Conservation (phyloP, 2,113 vertebrate species). For the Platycercus adscitus region DNA sequence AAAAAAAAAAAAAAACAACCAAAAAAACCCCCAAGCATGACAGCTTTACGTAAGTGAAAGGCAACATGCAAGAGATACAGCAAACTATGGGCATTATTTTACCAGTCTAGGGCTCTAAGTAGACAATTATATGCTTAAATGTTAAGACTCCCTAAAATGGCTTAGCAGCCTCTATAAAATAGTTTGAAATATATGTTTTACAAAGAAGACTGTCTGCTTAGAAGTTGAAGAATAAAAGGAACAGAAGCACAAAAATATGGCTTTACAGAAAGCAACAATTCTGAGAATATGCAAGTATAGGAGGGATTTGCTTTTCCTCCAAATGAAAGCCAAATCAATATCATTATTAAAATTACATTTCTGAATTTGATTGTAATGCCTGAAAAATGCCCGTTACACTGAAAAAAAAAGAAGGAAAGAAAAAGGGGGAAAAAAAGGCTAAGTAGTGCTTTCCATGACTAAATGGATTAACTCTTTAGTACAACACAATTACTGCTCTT, state of each 20-base stretch:
- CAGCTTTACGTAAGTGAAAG: background rate
- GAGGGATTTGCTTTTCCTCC: background rate
- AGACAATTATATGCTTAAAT: background rate
- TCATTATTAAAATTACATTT: slow-evolving; percentile 36
- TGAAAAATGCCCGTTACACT: slow-evolving; percentile 53
- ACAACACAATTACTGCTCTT: slow-evolving; percentile 80
- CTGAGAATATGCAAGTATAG: background rate
- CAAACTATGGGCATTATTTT: background rate
- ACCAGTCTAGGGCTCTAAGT: background rate
- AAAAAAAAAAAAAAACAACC: background rate
- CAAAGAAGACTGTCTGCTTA: background rate
- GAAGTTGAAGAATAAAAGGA: slow-evolving; percentile 29
- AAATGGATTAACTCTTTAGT: slow-evolving; percentile 86
- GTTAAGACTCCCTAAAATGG: slow-evolving; percentile 26
- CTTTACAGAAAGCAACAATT: accelerated
- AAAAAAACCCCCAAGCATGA: background rate
- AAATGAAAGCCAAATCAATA: background rate
- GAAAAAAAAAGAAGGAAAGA: slow-evolving; percentile 49
- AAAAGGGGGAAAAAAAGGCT: slow-evolving; percentile 46
- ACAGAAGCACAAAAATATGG: background rate
- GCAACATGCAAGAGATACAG: background rate
- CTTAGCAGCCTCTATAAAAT: background rate
- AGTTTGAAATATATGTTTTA: background rate
- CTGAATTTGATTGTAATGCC: slow-evolving; percentile 29
- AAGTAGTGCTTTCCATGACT: slow-evolving; percentile 83